These are phyloP conservation scores for Eremophila alpestris DNA, from an alignment of 2,797 vertebrate species.

Conservation along the genomic window DNA sequence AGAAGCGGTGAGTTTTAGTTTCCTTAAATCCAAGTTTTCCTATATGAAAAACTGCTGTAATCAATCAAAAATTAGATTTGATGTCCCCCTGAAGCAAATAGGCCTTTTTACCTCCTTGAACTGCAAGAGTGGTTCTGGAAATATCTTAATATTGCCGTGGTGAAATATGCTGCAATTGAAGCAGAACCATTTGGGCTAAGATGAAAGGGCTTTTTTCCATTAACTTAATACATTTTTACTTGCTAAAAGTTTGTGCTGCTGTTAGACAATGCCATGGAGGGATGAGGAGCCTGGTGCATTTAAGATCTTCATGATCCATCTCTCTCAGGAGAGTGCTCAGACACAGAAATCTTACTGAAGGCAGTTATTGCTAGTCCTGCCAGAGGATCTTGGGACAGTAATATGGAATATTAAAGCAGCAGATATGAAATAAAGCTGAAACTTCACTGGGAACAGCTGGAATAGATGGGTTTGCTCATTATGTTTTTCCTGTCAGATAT, in stretches of 20 bases:
- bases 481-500: not conserved
- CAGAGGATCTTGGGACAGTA: not conserved
- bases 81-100: not conserved
- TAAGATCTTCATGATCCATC: not conserved
- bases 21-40: not conserved
- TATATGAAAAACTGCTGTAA: not conserved
- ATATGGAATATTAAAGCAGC: not conserved
- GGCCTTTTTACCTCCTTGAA: not conserved
- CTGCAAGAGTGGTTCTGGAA: not conserved
- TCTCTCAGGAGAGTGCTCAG: not conserved
- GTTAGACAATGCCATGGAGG: not conserved
- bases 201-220: not conserved
- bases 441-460: not conserved
- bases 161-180: not conserved
- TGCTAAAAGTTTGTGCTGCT: not conserved
- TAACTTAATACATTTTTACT: not conserved
- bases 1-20: not conserved
- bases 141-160: not conserved
- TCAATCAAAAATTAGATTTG: not conserved
- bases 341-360: conserved; percentile 1
- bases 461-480: not conserved
- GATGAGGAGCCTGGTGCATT: not conserved
- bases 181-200: not conserved
- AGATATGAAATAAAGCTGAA: not conserved
- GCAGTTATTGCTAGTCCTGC: conserved; percentile 38